These are phyloP conservation scores for Pachypanchax playfairii DNA, from an alignment of 2,113 vertebrate species.

Conservation along the genomic window DNA sequence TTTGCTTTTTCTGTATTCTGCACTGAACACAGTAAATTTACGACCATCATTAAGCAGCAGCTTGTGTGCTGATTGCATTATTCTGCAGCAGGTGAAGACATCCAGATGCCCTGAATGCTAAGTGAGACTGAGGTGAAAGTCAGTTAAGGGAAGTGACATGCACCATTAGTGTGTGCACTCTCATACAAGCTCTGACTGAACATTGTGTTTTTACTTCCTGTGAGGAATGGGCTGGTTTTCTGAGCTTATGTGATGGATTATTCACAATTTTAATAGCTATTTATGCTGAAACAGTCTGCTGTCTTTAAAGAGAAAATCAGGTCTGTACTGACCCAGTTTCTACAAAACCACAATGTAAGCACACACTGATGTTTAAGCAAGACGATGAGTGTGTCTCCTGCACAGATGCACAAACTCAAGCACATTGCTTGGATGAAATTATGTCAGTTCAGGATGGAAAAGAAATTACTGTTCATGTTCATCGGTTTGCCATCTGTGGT, in stretches of 20 bases:
- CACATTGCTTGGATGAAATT: slow-evolving; percentile 7
- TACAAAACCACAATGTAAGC: slow-evolving; percentile 4
- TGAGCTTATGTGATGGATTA: slow-evolving; percentile 63
- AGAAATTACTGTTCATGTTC: slow-evolving; percentile 46
- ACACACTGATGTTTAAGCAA: neutral
- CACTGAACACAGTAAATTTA: slow-evolving; percentile 9
- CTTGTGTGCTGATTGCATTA: slow-evolving; percentile 27
- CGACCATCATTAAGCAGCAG: no score
- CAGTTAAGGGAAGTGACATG: slow-evolving; percentile 15
- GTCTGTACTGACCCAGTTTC: slow-evolving; percentile 71
- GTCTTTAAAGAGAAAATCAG: slow-evolving; percentile 26
- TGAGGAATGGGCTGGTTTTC: neutral
- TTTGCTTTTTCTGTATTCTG: slow-evolving; percentile 3
- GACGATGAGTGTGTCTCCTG: neutral
- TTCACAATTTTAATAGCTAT: slow-evolving; percentile 56
- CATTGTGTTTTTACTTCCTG: neutral
- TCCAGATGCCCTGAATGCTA: slow-evolving; percentile 32
- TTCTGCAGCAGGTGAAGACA: slow-evolving; percentile 24
- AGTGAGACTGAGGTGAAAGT: slow-evolving; percentile 12
- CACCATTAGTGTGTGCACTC: neutral
- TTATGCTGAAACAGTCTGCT: slow-evolving; percentile 48
- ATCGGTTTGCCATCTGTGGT: slow-evolving; percentile 61
- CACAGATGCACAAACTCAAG: slow-evolving; percentile 4
- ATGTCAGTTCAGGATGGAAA: slow-evolving; percentile 34
- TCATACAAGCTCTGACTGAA: slow-evolving; percentile 7